A percentile compares a stretch with the other conserved stretches of the same genome.
Conservation (phyloP, 2,113 vertebrate species). For the Leucopternis melanops region DNA sequence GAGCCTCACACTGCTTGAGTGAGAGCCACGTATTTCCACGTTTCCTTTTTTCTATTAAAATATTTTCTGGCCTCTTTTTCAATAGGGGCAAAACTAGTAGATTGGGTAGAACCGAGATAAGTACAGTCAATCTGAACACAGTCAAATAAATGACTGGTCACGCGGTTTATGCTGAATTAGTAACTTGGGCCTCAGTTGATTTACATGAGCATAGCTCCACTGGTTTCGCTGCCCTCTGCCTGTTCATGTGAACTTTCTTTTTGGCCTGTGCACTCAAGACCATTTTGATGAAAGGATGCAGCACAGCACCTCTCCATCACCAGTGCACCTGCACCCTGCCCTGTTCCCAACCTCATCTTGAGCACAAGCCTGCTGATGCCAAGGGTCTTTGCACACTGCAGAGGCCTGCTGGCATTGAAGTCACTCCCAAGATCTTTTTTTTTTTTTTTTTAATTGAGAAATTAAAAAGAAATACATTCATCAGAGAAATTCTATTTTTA, state of each 20-base stretch:
- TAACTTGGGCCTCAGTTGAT: neutral
- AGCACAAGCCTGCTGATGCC: neutral
- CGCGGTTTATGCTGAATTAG: neutral
- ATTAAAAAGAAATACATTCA: neutral
- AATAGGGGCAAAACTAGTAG: neutral
- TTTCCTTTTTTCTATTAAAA: neutral
- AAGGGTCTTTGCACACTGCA: neutral
- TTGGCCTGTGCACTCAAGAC: neutral
- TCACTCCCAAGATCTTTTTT: neutral
- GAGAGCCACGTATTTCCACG: neutral
- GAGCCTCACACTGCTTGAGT: neutral
- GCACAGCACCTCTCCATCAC: neutral
- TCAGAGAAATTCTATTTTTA: neutral
- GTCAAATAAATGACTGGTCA: neutral
- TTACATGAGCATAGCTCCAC: neutral
- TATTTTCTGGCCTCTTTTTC: neutral
- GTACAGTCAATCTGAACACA: neutral
- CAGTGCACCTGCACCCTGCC: neutral
- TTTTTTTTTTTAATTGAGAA: neutral
- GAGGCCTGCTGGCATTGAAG: neutral
- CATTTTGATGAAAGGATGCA: neutral
- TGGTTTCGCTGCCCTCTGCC: neutral
- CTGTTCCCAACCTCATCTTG: neutral
- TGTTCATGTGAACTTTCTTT: neutral
- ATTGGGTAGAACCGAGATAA: fast-evolving